These are phyloP conservation scores for Acanthurus lineatus DNA, from an alignment of 2,797 vertebrate genomes.

Conservation along the genomic window DNA sequence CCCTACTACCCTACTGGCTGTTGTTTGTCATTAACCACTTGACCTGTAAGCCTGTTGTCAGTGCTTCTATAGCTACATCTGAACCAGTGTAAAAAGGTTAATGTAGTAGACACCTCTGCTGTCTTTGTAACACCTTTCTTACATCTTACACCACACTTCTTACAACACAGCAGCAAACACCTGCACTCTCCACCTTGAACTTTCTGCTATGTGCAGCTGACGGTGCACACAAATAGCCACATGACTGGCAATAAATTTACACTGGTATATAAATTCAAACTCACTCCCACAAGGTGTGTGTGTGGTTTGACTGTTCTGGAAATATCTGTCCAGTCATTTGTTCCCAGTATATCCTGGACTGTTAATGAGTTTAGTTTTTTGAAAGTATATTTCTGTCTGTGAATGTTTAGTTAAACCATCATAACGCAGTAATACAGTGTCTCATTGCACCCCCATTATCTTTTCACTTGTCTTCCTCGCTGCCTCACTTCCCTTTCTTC, in stretches of 20 bases:
- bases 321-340: not conserved
- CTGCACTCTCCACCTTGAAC: not conserved
- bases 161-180: conserved; percentile 4
- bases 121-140: not conserved
- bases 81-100: not conserved
- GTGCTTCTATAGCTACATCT: not conserved
- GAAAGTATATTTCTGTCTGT: conserved; percentile 13
- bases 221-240: not conserved
- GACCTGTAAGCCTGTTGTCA: not conserved
- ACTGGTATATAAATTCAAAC: not conserved
- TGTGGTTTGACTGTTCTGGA: conserved; percentile 4
- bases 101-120: not conserved
- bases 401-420: conserved; percentile 24
- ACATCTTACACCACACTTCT: no score
- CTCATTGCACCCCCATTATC: conserved; percentile 22
- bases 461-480: conserved; percentile 54
- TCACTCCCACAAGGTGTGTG: not conserved
- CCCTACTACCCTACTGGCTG: no score
- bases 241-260: conserved; percentile 1
- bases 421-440: not conserved
- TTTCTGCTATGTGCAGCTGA: conserved; percentile 6
- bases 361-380: conserved; percentile 15
- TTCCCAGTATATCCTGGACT: not conserved
- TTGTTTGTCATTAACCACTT: no score
- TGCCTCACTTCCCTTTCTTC: conserved; percentile 67